These are phyloP conservation scores for Eidolon helvum DNA, from an alignment of 2,113 vertebrate genomes.

Conservation along the genomic window DNA sequence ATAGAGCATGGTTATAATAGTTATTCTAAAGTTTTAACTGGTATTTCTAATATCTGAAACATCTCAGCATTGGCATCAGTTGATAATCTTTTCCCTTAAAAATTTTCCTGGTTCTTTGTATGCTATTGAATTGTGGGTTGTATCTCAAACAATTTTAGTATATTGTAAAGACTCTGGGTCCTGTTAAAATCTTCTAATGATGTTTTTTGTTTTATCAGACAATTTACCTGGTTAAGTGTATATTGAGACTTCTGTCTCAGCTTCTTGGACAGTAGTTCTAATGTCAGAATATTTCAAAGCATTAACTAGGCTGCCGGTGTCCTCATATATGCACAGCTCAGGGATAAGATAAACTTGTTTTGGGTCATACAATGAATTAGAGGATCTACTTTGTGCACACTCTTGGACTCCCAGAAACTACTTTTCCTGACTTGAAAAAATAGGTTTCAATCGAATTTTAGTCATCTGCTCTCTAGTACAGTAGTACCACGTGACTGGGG, in stretches of 20 bases:
- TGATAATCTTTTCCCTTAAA: background rate
- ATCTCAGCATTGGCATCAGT: background rate
- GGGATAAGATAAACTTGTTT: background rate
- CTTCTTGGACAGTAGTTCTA: background rate
- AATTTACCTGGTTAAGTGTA: background rate
- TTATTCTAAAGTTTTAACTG: background rate
- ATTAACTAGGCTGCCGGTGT: background rate
- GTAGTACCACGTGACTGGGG: background rate
- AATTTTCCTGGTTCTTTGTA: background rate
- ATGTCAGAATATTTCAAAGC: background rate
- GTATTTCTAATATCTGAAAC: background rate
- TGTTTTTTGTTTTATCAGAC: background rate
- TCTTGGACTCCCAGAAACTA: background rate
- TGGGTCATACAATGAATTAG: background rate
- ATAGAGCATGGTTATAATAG: background rate
- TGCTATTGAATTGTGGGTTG: background rate
- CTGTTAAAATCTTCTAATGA: background rate
- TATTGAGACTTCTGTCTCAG: background rate
- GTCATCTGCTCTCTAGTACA: background rate
- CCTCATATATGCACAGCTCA: background rate
- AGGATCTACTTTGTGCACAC: background rate
- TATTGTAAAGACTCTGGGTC: background rate
- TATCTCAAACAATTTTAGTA: background rate
- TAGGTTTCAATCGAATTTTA: background rate
- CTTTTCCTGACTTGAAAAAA: background rate